Percentiles rank a stretch among this genome's conserved stretches.
Evolutionary conservation across 2,113 vertebrate genomes (phyloP).

Genomic region (Takifugu flavidus): DNA sequence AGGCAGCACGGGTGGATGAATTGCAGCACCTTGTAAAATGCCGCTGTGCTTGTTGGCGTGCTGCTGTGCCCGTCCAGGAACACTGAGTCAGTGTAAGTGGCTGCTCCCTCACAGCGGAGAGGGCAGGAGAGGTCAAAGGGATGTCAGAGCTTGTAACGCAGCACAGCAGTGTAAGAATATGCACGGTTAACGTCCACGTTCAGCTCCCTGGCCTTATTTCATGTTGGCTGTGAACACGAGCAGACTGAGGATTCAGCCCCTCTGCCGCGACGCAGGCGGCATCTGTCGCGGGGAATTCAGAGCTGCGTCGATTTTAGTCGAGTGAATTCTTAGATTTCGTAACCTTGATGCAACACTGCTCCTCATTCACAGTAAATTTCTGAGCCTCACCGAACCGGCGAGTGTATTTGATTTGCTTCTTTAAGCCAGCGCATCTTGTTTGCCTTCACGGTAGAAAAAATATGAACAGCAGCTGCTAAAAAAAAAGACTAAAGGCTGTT

Average conservation of each 20-base stretch:
- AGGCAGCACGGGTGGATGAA: constrained; percentile 45
- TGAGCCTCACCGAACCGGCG: too few relatives aligned
- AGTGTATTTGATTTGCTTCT: not conserved
- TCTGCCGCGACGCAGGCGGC: constrained; percentile 59
- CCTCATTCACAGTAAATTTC: too few relatives aligned
- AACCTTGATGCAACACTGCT: constrained; percentile 44
- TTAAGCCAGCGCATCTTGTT: not conserved
- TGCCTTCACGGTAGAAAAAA: constrained; percentile 10
- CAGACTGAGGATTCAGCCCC: constrained; percentile 66
- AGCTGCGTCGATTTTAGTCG: constrained; percentile 46
- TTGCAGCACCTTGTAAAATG: constrained; percentile 46
- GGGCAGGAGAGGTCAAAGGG: constrained; percentile 53
- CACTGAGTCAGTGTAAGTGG: constrained; percentile 62
- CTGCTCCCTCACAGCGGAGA: constrained; percentile 43
- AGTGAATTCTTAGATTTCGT: constrained; percentile 50
- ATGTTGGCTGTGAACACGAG: constrained; percentile 47
- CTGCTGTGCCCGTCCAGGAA: constrained; percentile 47
- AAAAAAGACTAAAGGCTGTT: not conserved
- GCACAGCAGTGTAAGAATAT: constrained; percentile 50
- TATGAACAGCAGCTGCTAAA: not conserved
- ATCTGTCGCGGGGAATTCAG: constrained; percentile 61
- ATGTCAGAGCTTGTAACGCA: constrained; percentile 48
- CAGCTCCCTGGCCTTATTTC: constrained; percentile 57
- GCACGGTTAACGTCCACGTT: constrained; percentile 47
- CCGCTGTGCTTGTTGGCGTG: constrained; percentile 52